Evolutionary conservation across 2,797 vertebrate species (phyloP).

Genomic region (Phrynocephalus forsythii): DNA sequence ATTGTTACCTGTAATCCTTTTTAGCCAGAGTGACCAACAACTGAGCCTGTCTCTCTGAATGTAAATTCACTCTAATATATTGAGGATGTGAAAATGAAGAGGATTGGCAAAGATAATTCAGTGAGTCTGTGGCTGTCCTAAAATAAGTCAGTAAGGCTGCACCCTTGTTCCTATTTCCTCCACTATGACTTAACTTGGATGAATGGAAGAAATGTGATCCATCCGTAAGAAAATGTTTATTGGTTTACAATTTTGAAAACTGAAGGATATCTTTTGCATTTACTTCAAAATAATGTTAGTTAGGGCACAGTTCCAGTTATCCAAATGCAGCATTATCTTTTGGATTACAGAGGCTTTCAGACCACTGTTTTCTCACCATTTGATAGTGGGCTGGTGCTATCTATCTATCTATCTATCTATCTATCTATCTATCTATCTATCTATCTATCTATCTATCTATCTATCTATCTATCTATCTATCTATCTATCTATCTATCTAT

Average conservation of each 20-base stretch:
- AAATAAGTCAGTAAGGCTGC: background rate
- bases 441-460: background rate
- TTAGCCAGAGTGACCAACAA: background rate
- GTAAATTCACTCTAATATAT: background rate
- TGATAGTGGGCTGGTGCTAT: fast-evolving
- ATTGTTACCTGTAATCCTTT: background rate
- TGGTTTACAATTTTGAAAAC: background rate
- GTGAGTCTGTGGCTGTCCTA: background rate
- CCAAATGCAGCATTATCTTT: background rate
- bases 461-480: background rate
- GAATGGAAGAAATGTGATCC: background rate
- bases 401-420: background rate
- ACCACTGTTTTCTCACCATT: slow-evolving; percentile 28
- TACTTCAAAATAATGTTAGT: background rate
- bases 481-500: background rate
- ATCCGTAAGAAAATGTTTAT: background rate
- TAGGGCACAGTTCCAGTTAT: background rate
- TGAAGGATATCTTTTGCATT: background rate
- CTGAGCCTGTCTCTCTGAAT: background rate
- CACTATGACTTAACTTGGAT: background rate
- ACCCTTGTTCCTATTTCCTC: too few species aligned
- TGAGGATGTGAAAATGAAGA: background rate
- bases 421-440: background rate
- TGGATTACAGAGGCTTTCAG: background rate
- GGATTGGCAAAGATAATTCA: background rate